Percentiles rank a stretch among this genome's conserved stretches.
phyloP scores from a whole-genome alignment of 2,888 invertebrate genomes.

The Arrhopalites spinosus region DNA sequence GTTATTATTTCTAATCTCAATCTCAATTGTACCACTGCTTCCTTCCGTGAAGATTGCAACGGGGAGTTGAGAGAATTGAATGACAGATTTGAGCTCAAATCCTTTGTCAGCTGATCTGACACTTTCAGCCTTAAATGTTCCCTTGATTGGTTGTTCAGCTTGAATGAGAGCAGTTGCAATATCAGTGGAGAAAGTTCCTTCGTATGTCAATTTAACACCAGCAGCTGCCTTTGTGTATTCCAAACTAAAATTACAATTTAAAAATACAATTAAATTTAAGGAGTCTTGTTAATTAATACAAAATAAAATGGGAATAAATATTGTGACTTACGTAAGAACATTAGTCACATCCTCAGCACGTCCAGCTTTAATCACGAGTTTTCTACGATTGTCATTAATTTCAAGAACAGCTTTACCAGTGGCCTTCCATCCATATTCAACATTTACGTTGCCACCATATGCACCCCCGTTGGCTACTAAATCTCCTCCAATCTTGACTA shows the following conservation, averaged over 20 bases:
- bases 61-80: neutral
- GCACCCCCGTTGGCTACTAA: conserved; percentile 8
- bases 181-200: neutral
- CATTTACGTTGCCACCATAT: conserved; percentile 6
- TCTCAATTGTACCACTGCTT: neutral
- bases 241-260: neutral
- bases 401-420: conserved; percentile 6
- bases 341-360: neutral
- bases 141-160: neutral
- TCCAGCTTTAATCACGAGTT: conserved; percentile 14
- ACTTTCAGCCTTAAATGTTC: conserved; percentile 19
- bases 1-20: neutral
- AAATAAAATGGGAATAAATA: neutral
- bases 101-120: neutral
- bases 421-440: neutral
- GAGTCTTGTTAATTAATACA: too few species aligned
- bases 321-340: conserved; percentile 18
- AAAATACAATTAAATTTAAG: too few species aligned
- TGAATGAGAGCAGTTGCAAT: neutral
- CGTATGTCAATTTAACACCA: neutral
- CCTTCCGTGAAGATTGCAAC: neutral
- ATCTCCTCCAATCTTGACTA: neutral
- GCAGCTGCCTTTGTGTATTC: neutral
- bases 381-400: neutral
- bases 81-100: neutral